A percentile compares a stretch with the other conserved stretches of the same genome.
These are phyloP conservation scores for Melanostoma scalare DNA, from an alignment of 2,888 invertebrate genomes.

Conservation along the genomic window DNA sequence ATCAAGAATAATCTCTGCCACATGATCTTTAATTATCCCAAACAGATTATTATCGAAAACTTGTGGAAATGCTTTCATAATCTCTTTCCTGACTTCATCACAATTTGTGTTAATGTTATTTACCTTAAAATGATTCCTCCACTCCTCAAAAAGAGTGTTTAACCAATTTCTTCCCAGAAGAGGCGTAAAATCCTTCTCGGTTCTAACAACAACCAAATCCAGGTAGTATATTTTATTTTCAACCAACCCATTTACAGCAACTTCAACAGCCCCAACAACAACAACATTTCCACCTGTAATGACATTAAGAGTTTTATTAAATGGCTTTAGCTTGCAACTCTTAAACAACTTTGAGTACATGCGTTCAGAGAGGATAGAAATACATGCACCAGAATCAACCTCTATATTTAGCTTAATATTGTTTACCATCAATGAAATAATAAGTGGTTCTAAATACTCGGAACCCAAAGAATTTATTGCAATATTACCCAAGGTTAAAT, in stretches of 20 bases:
- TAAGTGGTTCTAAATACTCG: background rate
- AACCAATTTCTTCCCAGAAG: constrained; percentile 4
- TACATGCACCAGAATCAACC: background rate
- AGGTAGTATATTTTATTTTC: background rate
- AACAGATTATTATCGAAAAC: constrained; percentile 8
- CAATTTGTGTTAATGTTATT: background rate
- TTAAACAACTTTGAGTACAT: background rate
- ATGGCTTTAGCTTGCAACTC: background rate
- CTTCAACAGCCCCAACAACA: constrained; percentile 31
- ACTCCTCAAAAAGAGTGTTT: background rate
- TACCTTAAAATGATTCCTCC: constrained; percentile 11
- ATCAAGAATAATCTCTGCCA: constrained; percentile 22
- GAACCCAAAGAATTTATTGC: constrained; percentile 25
- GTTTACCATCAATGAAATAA: constrained; percentile 4
- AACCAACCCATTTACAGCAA: background rate
- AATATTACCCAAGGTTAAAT: constrained; percentile 30
- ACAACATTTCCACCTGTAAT: constrained; percentile 28
- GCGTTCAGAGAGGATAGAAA: background rate
- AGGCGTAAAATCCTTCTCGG: constrained; percentile 9
- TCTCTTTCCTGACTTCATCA: background rate
- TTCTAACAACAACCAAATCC: constrained; percentile 14
- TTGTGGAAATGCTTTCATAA: constrained; percentile 5
- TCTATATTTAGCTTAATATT: constrained; percentile 14
- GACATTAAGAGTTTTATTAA: constrained; percentile 26
- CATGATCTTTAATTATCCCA: constrained; percentile 11